Conservation (phyloP, 2,113 vertebrate genomes). For the Corythornis vintsioides region DNA sequence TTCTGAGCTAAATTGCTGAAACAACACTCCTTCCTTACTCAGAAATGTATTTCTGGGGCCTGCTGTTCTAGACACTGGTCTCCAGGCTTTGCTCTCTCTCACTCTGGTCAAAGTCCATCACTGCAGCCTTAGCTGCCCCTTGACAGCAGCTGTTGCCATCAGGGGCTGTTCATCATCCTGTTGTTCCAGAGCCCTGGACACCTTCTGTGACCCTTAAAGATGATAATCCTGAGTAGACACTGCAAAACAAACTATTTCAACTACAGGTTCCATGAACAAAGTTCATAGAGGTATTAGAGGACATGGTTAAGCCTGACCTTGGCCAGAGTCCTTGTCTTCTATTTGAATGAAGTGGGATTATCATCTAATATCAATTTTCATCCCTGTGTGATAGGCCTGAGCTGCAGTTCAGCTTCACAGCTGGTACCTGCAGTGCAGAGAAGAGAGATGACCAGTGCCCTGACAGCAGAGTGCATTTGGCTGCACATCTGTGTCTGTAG, state of each 20-base stretch:
- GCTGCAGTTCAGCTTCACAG: conserved; percentile 31
- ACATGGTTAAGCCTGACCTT: background rate
- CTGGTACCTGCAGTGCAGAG: conserved; percentile 40
- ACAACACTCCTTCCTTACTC: background rate
- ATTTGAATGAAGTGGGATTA: background rate
- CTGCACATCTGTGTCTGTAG: background rate
- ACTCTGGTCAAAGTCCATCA: background rate
- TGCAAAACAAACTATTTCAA: background rate
- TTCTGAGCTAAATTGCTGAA: background rate
- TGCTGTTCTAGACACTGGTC: background rate
- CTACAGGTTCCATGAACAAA: background rate
- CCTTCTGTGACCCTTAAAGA: background rate
- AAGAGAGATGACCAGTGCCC: conserved; percentile 26
- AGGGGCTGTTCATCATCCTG: background rate
- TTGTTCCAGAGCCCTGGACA: background rate
- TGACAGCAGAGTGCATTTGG: conserved; percentile 24
- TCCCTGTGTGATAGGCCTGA: conserved; percentile 22
- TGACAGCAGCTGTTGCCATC: background rate
- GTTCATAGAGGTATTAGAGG: background rate
- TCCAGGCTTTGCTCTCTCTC: background rate
- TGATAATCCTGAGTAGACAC: background rate
- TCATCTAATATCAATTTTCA: conserved; percentile 18
- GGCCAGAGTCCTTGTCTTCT: background rate
- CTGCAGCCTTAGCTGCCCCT: background rate
- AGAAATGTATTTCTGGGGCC: background rate